These are phyloP conservation scores for Eubasilissa splendida DNA, from an alignment of 2,888 invertebrate species.

Conservation along the genomic window DNA sequence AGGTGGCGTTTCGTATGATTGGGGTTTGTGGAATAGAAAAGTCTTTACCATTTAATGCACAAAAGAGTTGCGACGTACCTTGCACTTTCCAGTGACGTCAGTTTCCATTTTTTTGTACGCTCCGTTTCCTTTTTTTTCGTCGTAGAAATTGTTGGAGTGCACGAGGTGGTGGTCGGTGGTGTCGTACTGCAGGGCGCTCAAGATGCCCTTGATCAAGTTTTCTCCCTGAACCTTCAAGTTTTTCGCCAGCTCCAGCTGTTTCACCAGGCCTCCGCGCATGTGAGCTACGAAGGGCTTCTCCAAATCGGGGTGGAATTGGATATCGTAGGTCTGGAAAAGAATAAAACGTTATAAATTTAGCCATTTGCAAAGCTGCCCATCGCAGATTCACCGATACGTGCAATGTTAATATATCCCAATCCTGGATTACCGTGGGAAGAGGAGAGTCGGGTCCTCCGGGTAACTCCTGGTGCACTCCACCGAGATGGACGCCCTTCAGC, in stretches of 20 bases:
- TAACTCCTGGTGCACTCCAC: constrained; percentile 61
- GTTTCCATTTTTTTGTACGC: constrained; percentile 74
- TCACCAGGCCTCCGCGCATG: constrained; percentile 75
- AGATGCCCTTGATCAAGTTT: constrained; percentile 73
- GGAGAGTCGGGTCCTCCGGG: constrained; percentile 67
- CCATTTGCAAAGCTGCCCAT: no score
- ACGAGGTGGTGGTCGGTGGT: constrained; percentile 69
- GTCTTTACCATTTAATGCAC: no score
- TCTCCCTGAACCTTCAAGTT: constrained; percentile 72
- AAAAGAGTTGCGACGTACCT: constrained; percentile 60
- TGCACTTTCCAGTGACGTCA: constrained; percentile 73
- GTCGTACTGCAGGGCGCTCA: constrained; percentile 75
- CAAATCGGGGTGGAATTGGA: constrained; percentile 70
- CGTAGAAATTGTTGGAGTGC: constrained; percentile 61
- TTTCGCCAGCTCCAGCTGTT: constrained; percentile 72
- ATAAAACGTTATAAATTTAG: background rate
- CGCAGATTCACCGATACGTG: no score
- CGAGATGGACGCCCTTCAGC: constrained; percentile 62
- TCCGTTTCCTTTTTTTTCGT: constrained; percentile 64
- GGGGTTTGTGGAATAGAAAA: no score
- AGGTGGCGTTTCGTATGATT: no score
- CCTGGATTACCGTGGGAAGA: constrained; percentile 63
- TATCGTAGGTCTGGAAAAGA: constrained; percentile 59
- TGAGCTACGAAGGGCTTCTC: constrained; percentile 76
- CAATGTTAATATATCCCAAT: no score